phyloP scores from a whole-genome alignment of 2,113 vertebrate species.

The Crotalus viridis region DNA sequence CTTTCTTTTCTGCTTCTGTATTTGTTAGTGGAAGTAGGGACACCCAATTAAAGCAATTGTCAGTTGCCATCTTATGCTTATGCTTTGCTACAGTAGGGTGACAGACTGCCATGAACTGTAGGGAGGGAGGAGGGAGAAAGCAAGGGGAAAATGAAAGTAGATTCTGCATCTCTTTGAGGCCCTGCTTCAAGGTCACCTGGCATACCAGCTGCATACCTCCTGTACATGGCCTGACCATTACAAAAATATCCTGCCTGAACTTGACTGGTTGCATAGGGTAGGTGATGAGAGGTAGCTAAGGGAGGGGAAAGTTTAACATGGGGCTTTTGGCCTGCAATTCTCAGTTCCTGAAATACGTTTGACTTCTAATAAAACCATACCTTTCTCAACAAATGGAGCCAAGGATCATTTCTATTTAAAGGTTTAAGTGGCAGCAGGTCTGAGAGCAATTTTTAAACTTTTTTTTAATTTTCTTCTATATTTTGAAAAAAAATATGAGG shows the following conservation, averaged over 20 bases:
- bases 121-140: background rate
- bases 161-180: background rate
- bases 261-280: background rate
- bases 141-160: background rate
- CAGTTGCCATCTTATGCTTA: background rate
- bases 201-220: background rate
- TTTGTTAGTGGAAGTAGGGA: background rate
- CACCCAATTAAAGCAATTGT: background rate
- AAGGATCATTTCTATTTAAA: background rate
- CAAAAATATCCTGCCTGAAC: background rate
- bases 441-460: background rate
- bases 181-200: background rate
- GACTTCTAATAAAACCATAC: background rate
- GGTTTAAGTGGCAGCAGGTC: background rate
- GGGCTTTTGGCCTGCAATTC: background rate
- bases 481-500: background rate
- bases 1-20: background rate
- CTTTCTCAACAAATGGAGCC: background rate
- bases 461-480: background rate
- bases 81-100: background rate
- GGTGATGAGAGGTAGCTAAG: background rate
- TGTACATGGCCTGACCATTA: background rate
- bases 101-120: background rate
- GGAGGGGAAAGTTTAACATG: background rate
- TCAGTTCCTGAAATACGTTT: background rate